Conservation (phyloP, 2,888 invertebrate genomes). For the Cerceris ruficornis region DNA sequence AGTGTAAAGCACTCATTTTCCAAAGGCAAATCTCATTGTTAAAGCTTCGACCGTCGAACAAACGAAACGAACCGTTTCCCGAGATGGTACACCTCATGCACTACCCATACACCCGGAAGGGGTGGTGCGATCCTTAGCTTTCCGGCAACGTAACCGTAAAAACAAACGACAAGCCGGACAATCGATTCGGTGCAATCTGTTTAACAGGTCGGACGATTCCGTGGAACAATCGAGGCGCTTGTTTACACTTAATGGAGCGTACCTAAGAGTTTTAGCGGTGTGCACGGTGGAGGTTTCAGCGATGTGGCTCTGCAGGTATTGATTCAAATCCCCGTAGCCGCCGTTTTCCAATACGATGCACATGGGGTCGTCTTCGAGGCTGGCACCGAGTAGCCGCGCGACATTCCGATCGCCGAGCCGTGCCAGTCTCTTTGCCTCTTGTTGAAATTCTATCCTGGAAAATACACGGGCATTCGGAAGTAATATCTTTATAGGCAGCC, state of each 20-base stretch:
- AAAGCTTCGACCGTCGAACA: too few species aligned
- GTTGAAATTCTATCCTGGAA: slow-evolving; percentile 87
- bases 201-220: not conserved
- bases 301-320: slow-evolving; percentile 91
- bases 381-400: slow-evolving; percentile 88
- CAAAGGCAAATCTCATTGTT: too few species aligned
- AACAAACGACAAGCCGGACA: too few species aligned
- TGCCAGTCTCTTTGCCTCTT: slow-evolving; percentile 88
- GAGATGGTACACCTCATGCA: too few species aligned
- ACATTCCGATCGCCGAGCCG: slow-evolving; percentile 88
- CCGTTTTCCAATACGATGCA: slow-evolving; percentile 90
- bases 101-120: too few species aligned
- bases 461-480: slow-evolving; percentile 62
- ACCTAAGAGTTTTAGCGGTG: slow-evolving; percentile 88
- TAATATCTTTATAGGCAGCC: slow-evolving; percentile 69
- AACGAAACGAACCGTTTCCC: too few species aligned
- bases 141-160: too few species aligned
- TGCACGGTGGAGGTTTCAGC: slow-evolving; percentile 87
- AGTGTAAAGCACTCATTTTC: too few species aligned
- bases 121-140: too few species aligned
- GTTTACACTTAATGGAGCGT: slow-evolving; percentile 58
- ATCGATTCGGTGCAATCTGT: too few species aligned
- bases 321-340: slow-evolving; percentile 91
- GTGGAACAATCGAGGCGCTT: not conserved
- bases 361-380: slow-evolving; percentile 88